phyloP scores from a whole-genome alignment of 2,797 vertebrate genomes.

The Acanthis flammea region DNA sequence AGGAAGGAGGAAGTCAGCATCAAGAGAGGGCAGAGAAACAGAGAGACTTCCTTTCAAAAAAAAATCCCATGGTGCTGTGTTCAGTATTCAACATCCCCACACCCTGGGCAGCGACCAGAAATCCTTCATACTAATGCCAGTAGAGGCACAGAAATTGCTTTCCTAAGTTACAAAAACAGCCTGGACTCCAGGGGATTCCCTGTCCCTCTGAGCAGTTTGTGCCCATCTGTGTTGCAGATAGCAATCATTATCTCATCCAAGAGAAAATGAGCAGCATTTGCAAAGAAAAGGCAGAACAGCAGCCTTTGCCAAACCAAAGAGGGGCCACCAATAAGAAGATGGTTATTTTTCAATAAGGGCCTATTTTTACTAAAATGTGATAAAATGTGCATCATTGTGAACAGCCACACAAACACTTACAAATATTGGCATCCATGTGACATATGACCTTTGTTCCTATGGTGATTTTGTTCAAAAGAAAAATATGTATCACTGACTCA shows the following conservation, averaged over 20 bases:
- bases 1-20: background rate
- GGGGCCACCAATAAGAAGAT: background rate
- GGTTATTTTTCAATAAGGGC: background rate
- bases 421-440: background rate
- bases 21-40: background rate
- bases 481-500: constrained; percentile 1
- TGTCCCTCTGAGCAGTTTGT: background rate
- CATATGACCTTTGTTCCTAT: background rate
- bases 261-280: constrained; percentile 3
- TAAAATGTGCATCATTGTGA: background rate
- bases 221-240: constrained; percentile 14
- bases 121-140: background rate
- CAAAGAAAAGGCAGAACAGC: background rate
- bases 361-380: background rate
- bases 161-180: background rate
- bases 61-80: background rate
- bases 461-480: background rate
- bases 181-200: background rate
- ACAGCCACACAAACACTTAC: background rate
- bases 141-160: background rate
- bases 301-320: background rate
- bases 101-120: background rate
- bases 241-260: constrained; percentile 4
- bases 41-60: background rate
- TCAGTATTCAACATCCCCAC: background rate